These are phyloP conservation scores for Neria commutata DNA, from an alignment of 2,888 invertebrate species.

Conservation along the genomic window DNA sequence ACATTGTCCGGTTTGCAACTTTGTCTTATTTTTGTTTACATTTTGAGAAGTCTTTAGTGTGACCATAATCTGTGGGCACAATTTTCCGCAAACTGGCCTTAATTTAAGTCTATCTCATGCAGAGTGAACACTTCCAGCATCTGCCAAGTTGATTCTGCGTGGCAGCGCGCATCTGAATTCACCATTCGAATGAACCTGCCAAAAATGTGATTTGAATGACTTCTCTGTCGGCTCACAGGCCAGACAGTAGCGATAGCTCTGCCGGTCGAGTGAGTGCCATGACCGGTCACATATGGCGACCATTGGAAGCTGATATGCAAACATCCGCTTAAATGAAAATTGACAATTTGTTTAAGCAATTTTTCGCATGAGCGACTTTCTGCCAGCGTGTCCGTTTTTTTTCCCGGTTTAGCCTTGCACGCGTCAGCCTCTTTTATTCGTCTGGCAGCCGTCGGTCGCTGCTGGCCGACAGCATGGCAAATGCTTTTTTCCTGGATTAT, in stretches of 20 bases:
- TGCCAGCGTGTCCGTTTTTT: neutral
- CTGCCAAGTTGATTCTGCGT: no score
- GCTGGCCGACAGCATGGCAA: conserved; percentile 1
- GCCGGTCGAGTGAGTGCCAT: neutral
- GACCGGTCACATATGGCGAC: conserved; percentile 45
- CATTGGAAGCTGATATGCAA: conserved; percentile 51
- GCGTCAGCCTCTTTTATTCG: conserved; percentile 13
- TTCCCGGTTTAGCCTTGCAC: no score
- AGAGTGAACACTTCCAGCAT: no score
- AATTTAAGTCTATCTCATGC: no score
- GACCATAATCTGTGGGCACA: no score
- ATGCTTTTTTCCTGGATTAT: conserved; percentile 16
- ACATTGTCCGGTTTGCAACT: no score
- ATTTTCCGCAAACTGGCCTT: no score
- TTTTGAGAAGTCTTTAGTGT: no score
- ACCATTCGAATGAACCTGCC: neutral
- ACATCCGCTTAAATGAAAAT: conserved; percentile 46
- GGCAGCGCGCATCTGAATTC: neutral
- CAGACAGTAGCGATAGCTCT: neutral
- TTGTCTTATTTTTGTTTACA: no score
- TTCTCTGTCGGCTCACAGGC: no score
- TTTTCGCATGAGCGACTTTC: conserved; percentile 37
- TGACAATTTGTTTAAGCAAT: conserved; percentile 46
- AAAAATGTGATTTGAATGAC: conserved; percentile 2
- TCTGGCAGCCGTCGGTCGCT: neutral